Evolutionary conservation across 1,140 invertebrate species (phyloP).

Genomic region (Temnothorax nylanderi): DNA sequence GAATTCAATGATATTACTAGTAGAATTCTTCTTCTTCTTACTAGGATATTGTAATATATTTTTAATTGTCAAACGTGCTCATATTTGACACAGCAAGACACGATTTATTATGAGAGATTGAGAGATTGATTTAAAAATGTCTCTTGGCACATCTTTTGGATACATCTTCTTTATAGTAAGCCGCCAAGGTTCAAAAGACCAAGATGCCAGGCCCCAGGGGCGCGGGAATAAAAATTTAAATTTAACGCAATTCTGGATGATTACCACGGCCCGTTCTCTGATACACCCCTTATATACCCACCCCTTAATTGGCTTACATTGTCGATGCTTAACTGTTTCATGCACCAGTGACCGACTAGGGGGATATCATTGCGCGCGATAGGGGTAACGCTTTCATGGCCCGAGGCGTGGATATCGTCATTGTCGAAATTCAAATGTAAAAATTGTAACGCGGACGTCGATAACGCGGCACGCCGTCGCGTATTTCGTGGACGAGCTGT

Average conservation of each 20-base stretch:
- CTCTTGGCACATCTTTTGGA: not conserved
- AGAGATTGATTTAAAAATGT: not conserved
- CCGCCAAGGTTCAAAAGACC: conserved; percentile 65
- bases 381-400: conserved; percentile 84
- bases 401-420: conserved; percentile 66
- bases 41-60: not conserved
- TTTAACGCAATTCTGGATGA: conserved; percentile 85
- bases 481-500: conserved; percentile 39
- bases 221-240: conserved; percentile 81
- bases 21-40: too few relatives aligned
- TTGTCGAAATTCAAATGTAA: conserved; percentile 75
- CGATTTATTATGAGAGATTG: not conserved
- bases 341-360: conserved; percentile 84
- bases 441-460: conserved; percentile 55
- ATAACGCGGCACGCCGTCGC: conserved; percentile 28
- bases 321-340: conserved; percentile 86
- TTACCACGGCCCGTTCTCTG: conserved; percentile 79
- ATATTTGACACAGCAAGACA: not conserved
- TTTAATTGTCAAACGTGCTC: not conserved
- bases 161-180: conserved; percentile 53
- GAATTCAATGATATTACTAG: not conserved
- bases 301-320: conserved; percentile 86
- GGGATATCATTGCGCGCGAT: conserved; percentile 84
- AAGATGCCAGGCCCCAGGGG: conserved; percentile 65
- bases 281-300: conserved; percentile 76